Evolutionary conservation across 2,888 invertebrate species (phyloP).

Genomic region (Sphecodes monilicornis): DNA sequence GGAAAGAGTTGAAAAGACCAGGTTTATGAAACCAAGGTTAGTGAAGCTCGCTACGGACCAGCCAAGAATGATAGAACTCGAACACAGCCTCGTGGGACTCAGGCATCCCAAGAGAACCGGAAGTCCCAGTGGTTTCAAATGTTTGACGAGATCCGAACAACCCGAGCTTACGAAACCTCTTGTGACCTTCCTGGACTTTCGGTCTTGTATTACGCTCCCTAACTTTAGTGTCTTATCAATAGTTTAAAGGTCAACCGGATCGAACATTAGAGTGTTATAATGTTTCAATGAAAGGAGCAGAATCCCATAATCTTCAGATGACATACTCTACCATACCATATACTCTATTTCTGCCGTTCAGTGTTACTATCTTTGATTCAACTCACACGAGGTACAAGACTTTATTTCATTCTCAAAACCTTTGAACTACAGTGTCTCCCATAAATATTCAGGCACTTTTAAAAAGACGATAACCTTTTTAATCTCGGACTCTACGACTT

Average conservation of each 20-base stretch:
- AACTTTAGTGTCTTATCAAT: slow-evolving; percentile 4
- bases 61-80: background rate
- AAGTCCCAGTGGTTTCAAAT: background rate
- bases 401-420: background rate
- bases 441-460: too few species aligned
- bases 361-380: background rate
- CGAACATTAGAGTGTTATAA: background rate
- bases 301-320: background rate
- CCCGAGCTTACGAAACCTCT: background rate
- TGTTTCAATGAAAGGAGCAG: background rate
- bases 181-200: background rate
- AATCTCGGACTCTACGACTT: too few species aligned
- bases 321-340: background rate
- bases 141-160: slow-evolving; percentile 1
- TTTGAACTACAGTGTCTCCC: too few species aligned
- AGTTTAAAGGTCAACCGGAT: slow-evolving; percentile 7
- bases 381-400: background rate
- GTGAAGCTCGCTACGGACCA: background rate
- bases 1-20: background rate
- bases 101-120: background rate
- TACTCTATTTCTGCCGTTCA: background rate
- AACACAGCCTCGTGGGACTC: background rate
- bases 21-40: background rate
- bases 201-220: background rate
- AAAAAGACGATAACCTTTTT: too few species aligned